Evolutionary conservation across 2,888 invertebrate genomes (phyloP).

Genomic region (Actias luna): DNA sequence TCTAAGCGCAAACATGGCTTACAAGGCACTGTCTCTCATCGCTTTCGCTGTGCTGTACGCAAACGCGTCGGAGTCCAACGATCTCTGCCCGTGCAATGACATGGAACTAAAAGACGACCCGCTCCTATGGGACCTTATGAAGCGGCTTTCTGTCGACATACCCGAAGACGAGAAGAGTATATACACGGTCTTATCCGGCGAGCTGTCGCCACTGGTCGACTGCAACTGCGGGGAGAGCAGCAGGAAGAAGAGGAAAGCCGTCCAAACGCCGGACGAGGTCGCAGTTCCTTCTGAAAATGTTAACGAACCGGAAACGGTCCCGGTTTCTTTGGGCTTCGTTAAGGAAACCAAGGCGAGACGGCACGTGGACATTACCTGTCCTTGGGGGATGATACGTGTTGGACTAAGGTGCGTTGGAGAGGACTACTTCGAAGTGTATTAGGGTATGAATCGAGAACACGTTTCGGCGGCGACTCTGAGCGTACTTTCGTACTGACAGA

Average conservation of each 20-base stretch:
- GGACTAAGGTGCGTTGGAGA: neutral
- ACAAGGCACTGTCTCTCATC: conserved; percentile 30
- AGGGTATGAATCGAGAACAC: neutral
- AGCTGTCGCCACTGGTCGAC: conserved; percentile 33
- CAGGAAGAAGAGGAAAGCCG: conserved; percentile 35
- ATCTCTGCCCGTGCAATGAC: conserved; percentile 27
- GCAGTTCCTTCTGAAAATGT: neutral
- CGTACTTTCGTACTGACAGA: neutral
- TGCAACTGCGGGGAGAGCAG: conserved; percentile 35
- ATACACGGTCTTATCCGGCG: conserved; percentile 34
- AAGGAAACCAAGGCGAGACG: neutral
- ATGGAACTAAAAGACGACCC: conserved; percentile 17
- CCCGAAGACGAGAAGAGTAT: conserved; percentile 18
- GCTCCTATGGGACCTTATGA: conserved; percentile 27
- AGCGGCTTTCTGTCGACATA: conserved; percentile 25
- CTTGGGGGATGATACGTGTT: neutral
- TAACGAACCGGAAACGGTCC: no score
- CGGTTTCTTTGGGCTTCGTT: no score
- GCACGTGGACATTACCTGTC: neutral
- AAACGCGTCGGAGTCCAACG: conserved; percentile 21
- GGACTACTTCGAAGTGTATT: neutral
- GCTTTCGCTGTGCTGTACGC: conserved; percentile 21
- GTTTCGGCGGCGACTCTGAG: neutral
- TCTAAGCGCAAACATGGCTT: conserved; percentile 33
- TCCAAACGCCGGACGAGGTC: conserved; percentile 12